phyloP scores from a whole-genome alignment of 2,113 vertebrate species.

The Leucopsar rothschildi region DNA sequence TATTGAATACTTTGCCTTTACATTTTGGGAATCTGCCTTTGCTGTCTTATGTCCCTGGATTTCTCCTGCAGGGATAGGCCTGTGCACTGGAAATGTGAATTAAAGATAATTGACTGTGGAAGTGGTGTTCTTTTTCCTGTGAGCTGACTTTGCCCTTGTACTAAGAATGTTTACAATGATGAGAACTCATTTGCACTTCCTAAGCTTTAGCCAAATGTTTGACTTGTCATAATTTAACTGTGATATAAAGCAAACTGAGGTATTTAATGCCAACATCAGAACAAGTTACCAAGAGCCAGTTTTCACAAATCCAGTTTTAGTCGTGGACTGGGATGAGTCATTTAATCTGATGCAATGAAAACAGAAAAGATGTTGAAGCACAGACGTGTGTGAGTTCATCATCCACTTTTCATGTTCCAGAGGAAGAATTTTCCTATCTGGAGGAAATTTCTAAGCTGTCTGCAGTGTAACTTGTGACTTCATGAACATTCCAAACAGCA shows the following conservation, averaged over 20 bases:
- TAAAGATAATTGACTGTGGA: neutral
- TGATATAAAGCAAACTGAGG: neutral
- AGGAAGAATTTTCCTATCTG: neutral
- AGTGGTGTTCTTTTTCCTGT: neutral
- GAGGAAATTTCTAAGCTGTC: neutral
- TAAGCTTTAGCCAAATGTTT: conserved; percentile 20
- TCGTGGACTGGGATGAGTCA: neutral
- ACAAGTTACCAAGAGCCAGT: neutral
- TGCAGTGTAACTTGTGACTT: neutral
- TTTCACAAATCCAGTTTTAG: neutral
- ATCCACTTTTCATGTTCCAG: neutral
- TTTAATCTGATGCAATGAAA: neutral
- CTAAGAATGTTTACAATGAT: neutral
- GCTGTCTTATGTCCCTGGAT: neutral
- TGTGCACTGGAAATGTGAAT: neutral
- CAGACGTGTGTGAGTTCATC: neutral
- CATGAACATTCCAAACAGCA: neutral
- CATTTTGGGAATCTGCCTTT: neutral
- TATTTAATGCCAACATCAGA: neutral
- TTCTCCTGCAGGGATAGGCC: neutral
- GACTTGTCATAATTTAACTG: neutral
- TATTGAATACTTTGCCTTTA: neutral
- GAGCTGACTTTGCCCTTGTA: neutral
- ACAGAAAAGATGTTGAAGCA: neutral
- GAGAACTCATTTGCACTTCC: neutral